Base-by-base conservation (phyloP, 2,113 vertebrate genomes). In the Pica pica region DNA sequence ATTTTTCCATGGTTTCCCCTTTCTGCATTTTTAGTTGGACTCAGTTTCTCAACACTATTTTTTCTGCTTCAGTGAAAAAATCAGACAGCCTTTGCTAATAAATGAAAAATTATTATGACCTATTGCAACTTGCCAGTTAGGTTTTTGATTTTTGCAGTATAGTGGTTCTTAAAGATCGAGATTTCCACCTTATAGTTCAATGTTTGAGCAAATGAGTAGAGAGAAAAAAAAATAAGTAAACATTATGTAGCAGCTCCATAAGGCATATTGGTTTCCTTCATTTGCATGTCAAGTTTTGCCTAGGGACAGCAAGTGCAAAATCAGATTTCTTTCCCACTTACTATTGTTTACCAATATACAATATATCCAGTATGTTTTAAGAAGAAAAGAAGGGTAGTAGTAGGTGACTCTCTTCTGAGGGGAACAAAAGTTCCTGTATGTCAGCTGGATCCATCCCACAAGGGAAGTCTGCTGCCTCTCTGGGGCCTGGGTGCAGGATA, bases 381-480 rank as follows among this genome's bases (percentile, higher is more conserved):
- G 21, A 50, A 37, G 44, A 35, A 67, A 35, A 67, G 30, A 42
- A 21, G 18, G 11, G 53, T 52, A 27, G 26, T 18, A 50, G 26
- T 27, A 50, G 20, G 31, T 42, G 10, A 35, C 35, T 35, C 16
- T 57, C 9, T 31, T 52, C 44, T 31, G 39, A 76, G 15, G 11
- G 14, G 31, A 68, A 22, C 0, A 0, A 49, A 42, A 11, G 35
- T 6, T 35, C 26, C 31, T 35, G 2, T 49, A 20, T 65, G 16
- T 47, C 35, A n/a, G 5, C 21, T 56, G 44, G 30, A 35, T 17
- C 11, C 37, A 68, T 68, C 9, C 21, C 37, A 18, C 37, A 50
- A 9, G 17, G 17, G 17, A 31, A 31, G 11, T 35, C 37, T 59
- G 21, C 21, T 76, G 44, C 16, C 26, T 67, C 44, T 35, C 53